A percentile compares a stretch with the other conserved stretches of the same genome.
Evolutionary conservation across 2,888 invertebrate species (phyloP).

Genomic region (Cylloceria caligata): DNA sequence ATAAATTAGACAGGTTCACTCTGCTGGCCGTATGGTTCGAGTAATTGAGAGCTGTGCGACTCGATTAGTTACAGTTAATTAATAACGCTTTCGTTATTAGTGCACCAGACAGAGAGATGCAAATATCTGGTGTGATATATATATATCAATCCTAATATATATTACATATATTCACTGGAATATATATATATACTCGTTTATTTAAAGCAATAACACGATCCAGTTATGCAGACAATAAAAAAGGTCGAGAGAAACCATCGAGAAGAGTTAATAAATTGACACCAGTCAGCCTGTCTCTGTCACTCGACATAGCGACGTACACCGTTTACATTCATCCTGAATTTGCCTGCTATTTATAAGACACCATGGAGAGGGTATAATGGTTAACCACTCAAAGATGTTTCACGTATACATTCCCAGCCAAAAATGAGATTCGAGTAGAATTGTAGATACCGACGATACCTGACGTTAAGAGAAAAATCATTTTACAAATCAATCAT

Average conservation of each 20-base stretch:
- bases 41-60: conserved; percentile 52
- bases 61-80: conserved; percentile 62
- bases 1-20: conserved; percentile 46
- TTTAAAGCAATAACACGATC: conserved; percentile 14
- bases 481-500: too few species aligned
- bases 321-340: neutral
- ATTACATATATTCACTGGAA: neutral
- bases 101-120: conserved; percentile 28
- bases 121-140: neutral
- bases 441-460: too few species aligned
- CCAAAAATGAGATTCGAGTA: too few species aligned
- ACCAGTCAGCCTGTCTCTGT: conserved; percentile 52
- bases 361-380: neutral
- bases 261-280: conserved; percentile 61
- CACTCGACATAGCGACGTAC: neutral
- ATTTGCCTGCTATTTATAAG: neutral
- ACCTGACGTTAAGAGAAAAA: too few species aligned
- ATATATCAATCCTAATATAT: conserved; percentile 8
- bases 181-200: neutral
- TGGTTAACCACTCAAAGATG: neutral
- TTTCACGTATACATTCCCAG: too few species aligned
- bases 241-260: conserved; percentile 50
- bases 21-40: conserved; percentile 14
- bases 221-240: conserved; percentile 37
- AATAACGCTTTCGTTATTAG: conserved; percentile 58